phyloP scores from a whole-genome alignment of 2,113 vertebrate species.

The Stomatorhinus ivindoensis region DNA sequence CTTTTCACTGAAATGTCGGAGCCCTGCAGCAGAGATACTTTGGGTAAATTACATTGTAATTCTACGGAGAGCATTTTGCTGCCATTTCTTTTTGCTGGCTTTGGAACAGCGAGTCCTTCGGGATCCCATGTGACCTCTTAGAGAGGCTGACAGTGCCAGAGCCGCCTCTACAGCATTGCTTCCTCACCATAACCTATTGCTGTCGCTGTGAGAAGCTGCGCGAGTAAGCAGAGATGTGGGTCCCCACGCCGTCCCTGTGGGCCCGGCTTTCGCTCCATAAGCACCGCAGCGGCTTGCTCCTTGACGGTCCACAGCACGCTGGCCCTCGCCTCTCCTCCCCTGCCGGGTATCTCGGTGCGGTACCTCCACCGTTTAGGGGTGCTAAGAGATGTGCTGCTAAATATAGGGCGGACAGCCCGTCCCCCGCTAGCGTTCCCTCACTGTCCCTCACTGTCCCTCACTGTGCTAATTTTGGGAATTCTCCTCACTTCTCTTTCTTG shows the following conservation, averaged over 20 bases:
- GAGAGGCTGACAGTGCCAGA: neutral
- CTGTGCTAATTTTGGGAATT: neutral
- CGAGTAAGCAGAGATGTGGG: neutral
- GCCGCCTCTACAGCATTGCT: neutral
- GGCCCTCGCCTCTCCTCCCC: neutral
- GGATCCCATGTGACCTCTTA: neutral
- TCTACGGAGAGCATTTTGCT: neutral
- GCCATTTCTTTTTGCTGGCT: neutral
- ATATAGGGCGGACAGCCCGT: neutral
- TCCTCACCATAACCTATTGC: neutral
- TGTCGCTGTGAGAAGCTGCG: neutral
- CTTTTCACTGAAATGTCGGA: neutral
- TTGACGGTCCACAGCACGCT: neutral
- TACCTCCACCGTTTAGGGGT: neutral
- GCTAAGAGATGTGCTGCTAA: neutral
- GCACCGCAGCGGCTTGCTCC: neutral
- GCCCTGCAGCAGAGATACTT: neutral
- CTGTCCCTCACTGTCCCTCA: conserved; percentile 5
- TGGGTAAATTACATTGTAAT: neutral
- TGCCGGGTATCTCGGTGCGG: neutral
- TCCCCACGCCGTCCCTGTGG: neutral
- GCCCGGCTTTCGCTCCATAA: neutral
- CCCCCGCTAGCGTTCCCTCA: neutral
- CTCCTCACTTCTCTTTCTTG: neutral
- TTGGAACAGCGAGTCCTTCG: neutral